Percentiles rank a stretch among this genome's conserved stretches.
These are phyloP conservation scores for Sula dactylatra DNA, from an alignment of 2,113 vertebrate species.

Conservation along the genomic window DNA sequence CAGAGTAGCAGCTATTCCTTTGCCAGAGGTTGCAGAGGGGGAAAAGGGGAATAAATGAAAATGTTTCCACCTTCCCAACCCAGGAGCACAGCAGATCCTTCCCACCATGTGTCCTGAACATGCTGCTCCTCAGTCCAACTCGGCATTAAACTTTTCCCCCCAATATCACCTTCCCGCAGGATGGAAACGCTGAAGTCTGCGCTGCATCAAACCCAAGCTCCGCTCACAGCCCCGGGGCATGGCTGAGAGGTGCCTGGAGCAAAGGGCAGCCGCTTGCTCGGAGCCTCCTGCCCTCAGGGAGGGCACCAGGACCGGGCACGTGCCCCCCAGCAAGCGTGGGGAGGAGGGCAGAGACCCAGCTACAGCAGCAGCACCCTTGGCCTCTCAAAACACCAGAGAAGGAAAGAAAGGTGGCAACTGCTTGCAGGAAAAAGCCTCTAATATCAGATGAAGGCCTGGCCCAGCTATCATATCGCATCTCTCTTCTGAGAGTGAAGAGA, in stretches of 20 bases:
- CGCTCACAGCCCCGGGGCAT: accelerated
- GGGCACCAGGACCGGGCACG: neutral
- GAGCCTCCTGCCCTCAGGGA: neutral
- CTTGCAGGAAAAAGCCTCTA: neutral
- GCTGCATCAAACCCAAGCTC: neutral
- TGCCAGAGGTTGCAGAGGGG: neutral
- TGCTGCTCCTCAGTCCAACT: neutral
- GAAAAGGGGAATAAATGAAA: neutral
- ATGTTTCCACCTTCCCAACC: neutral
- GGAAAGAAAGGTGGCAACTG: neutral
- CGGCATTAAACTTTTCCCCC: neutral
- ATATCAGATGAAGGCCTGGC: neutral
- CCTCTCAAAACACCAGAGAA: neutral
- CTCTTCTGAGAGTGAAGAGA: neutral
- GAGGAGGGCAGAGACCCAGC: neutral
- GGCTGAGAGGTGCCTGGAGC: neutral
- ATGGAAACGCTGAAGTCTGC: neutral
- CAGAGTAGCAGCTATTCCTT: neutral
- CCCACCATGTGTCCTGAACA: neutral
- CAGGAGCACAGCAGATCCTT: neutral
- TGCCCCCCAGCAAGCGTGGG: accelerated
- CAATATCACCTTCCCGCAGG: neutral
- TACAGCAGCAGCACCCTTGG: neutral
- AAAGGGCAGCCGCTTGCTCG: accelerated
- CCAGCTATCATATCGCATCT: neutral